A percentile compares a stretch with the other conserved stretches of the same genome.
phyloP scores from a whole-genome alignment of 2,797 vertebrate species.

The Borostomias antarcticus region DNA sequence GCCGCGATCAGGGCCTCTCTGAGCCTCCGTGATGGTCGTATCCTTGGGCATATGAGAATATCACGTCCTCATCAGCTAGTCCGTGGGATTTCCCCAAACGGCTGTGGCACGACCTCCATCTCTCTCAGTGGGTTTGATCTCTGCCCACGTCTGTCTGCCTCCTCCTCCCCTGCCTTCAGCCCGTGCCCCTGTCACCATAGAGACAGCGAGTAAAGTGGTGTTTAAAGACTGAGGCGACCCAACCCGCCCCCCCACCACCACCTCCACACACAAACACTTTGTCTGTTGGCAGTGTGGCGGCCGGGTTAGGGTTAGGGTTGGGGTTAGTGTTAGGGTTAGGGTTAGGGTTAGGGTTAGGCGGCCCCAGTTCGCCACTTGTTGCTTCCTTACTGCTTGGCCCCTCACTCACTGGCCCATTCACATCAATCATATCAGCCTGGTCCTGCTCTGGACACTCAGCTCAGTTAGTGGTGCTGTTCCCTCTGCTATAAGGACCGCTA shows the following conservation, averaged over 20 bases:
- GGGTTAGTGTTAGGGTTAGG: no score
- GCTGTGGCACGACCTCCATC: no score
- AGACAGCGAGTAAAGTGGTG: background rate
- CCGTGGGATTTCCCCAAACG: no score
- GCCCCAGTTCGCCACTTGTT: slow-evolving; percentile 6
- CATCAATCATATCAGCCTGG: background rate
- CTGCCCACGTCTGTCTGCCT: background rate
- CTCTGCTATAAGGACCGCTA: no score
- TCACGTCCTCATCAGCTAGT: no score
- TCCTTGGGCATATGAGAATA: no score
- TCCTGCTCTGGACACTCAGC: background rate
- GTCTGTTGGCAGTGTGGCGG: background rate
- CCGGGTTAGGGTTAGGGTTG: no score
- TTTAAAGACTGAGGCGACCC: slow-evolving; percentile 5
- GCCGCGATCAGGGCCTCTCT: no score
- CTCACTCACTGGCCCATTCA: slow-evolving; percentile 21
- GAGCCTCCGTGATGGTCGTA: no score
- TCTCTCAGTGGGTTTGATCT: background rate
- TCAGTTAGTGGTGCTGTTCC: slow-evolving; percentile 11
- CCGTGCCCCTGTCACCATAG: background rate
- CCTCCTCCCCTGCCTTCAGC: background rate
- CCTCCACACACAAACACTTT: background rate
- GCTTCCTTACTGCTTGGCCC: background rate
- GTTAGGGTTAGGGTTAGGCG: no score
- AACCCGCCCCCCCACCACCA: background rate